Evolutionary conservation across 2,797 vertebrate genomes (phyloP).

Genomic region (Crocodylus rhombifer): DNA sequence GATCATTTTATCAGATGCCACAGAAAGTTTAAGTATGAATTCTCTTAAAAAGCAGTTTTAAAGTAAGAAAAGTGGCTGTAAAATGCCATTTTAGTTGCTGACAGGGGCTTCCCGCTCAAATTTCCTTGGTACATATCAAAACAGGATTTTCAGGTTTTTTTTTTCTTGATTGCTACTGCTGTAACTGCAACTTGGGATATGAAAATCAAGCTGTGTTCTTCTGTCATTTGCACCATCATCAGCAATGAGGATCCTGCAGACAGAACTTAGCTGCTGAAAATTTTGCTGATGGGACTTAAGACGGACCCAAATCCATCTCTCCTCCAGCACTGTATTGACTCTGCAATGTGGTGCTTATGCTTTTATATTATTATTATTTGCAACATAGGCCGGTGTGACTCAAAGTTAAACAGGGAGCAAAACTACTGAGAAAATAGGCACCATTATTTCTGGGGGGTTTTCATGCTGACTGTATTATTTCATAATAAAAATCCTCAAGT

Average conservation of each 20-base stretch:
- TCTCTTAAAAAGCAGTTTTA: constrained; percentile 3
- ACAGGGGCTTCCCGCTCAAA: constrained; percentile 22
- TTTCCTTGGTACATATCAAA: constrained; percentile 40
- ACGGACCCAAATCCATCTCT: constrained; percentile 11
- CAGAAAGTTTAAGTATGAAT: constrained; percentile 18
- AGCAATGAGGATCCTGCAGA: constrained; percentile 30
- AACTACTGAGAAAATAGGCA: not conserved
- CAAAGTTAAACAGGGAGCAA: not conserved
- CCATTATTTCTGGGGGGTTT: not conserved
- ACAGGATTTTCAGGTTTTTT: not conserved
- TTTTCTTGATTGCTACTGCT: not conserved
- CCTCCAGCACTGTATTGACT: constrained; percentile 1
- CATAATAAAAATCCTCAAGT: not conserved
- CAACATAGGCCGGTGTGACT: not conserved
- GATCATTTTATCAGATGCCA: not conserved
- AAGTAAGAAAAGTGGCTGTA: not conserved
- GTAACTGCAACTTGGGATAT: constrained; percentile 44
- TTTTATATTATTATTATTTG: rapidly evolving
- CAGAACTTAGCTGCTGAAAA: constrained; percentile 2
- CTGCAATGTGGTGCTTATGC: not conserved
- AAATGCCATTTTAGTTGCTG: constrained; percentile 18
- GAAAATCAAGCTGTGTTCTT: constrained; percentile 49
- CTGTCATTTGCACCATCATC: constrained; percentile 14
- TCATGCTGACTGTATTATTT: too few relatives aligned
- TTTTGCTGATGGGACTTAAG: constrained; percentile 19